phyloP scores from a whole-genome alignment of 2,888 invertebrate genomes.

The Drosophila monieri region DNA sequence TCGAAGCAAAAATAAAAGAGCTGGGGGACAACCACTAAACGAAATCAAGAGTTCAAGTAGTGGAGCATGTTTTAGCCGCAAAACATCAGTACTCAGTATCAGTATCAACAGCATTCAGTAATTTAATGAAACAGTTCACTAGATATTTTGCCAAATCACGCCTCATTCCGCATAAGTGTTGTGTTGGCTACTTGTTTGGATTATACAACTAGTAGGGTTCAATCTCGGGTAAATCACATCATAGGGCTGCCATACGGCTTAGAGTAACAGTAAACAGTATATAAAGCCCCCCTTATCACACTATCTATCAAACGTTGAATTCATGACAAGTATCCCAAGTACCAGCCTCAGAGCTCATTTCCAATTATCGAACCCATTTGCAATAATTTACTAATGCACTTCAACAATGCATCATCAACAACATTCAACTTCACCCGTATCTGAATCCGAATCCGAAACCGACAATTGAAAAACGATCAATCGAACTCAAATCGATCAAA shows the following conservation, averaged over 20 bases:
- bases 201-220: neutral
- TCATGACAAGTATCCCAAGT: constrained; percentile 22
- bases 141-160: constrained; percentile 36
- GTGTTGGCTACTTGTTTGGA: constrained; percentile 23
- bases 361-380: constrained; percentile 53
- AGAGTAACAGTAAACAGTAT: neutral
- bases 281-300: neutral
- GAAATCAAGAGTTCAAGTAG: constrained; percentile 58
- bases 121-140: constrained; percentile 22
- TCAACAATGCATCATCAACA: constrained; percentile 66
- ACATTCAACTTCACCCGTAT: constrained; percentile 50
- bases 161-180: constrained; percentile 38
- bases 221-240: constrained; percentile 2
- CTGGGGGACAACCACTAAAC: constrained; percentile 19
- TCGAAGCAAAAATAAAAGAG: constrained; percentile 11
- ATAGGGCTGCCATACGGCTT: constrained; percentile 1
- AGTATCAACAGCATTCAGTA: constrained; percentile 22
- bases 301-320: constrained; percentile 4
- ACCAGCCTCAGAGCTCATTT: constrained; percentile 26
- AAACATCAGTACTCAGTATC: constrained; percentile 39
- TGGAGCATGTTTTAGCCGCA: constrained; percentile 66
- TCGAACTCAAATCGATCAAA: constrained; percentile 41
- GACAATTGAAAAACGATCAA: constrained; percentile 37
- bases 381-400: constrained; percentile 73
- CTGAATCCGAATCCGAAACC: constrained; percentile 40